Percentiles rank a stretch among this genome's conserved stretches.
Conservation (phyloP, 2,888 invertebrate genomes). For the Drosophila koepferae region DNA sequence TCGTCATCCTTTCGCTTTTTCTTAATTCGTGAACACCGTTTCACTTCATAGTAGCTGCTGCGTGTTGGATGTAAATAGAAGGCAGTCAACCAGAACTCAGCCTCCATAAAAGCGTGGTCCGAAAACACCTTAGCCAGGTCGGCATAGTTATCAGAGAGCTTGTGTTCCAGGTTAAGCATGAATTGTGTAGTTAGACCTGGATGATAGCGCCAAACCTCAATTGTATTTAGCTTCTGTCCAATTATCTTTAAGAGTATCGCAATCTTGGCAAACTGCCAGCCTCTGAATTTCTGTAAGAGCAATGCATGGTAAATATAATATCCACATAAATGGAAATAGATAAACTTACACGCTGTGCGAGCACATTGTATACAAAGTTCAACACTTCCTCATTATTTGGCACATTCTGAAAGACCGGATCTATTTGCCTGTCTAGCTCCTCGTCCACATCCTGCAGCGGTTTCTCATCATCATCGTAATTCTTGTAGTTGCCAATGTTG, state of each 20-base stretch:
- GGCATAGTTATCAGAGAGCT: slow-evolving; percentile 76
- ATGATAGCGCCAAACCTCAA: slow-evolving; percentile 83
- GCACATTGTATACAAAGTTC: slow-evolving; percentile 72
- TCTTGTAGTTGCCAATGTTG: slow-evolving; percentile 81
- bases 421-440: slow-evolving; percentile 68
- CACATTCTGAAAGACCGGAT: slow-evolving; percentile 81
- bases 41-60: slow-evolving; percentile 71
- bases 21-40: slow-evolving; percentile 77
- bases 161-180: slow-evolving; percentile 77
- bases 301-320: neutral
- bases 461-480: slow-evolving; percentile 72
- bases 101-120: slow-evolving; percentile 80
- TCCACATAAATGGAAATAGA: neutral
- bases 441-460: slow-evolving; percentile 54
- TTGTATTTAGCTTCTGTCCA: slow-evolving; percentile 78
- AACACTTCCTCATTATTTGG: slow-evolving; percentile 78
- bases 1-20: slow-evolving; percentile 66
- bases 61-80: slow-evolving; percentile 81
- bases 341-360: slow-evolving; percentile 71
- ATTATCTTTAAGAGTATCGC: slow-evolving; percentile 80
- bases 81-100: slow-evolving; percentile 83
- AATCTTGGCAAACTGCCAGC: slow-evolving; percentile 83
- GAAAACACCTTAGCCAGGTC: slow-evolving; percentile 80
- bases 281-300: slow-evolving; percentile 67
- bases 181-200: slow-evolving; percentile 80